Conservation (phyloP, 2,888 invertebrate genomes). For the Ceramica pisi region DNA sequence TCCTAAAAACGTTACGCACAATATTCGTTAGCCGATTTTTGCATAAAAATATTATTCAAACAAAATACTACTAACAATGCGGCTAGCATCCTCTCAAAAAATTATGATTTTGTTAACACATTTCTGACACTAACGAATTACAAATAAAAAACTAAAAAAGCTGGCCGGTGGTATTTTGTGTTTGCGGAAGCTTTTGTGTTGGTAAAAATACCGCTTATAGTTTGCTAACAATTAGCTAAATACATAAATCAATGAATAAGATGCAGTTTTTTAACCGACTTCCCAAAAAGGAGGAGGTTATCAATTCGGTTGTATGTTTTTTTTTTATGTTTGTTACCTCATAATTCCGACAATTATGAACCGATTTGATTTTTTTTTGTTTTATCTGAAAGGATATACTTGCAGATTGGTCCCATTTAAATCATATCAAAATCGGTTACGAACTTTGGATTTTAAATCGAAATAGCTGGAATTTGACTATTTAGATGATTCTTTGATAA, state of each 20-base stretch:
- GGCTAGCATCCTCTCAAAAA: not conserved
- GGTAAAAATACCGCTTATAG: not conserved
- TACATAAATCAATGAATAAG: not conserved
- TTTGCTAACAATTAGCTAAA: not conserved
- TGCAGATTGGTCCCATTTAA: no score
- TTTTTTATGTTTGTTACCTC: no score
- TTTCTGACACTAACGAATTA: constrained; percentile 43
- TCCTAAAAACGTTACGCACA: not conserved
- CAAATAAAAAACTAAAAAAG: constrained; percentile 43
- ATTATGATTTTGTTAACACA: constrained; percentile 24
- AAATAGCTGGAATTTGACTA: no score
- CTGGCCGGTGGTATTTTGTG: constrained; percentile 14
- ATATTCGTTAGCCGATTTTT: not conserved
- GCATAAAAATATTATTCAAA: not conserved
- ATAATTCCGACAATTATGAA: no score
- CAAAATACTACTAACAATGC: not conserved
- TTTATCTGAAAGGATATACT: no score
- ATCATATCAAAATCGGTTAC: no score
- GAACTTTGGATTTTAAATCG: no score
- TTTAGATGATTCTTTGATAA: no score
- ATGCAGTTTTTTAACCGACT: no score
- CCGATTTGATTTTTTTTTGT: no score
- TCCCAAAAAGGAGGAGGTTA: no score
- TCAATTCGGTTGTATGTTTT: no score
- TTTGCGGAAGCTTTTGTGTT: not conserved